Evolutionary conservation across 2,888 invertebrate species (phyloP).

Genomic region (Chymomyza fuscimana): DNA sequence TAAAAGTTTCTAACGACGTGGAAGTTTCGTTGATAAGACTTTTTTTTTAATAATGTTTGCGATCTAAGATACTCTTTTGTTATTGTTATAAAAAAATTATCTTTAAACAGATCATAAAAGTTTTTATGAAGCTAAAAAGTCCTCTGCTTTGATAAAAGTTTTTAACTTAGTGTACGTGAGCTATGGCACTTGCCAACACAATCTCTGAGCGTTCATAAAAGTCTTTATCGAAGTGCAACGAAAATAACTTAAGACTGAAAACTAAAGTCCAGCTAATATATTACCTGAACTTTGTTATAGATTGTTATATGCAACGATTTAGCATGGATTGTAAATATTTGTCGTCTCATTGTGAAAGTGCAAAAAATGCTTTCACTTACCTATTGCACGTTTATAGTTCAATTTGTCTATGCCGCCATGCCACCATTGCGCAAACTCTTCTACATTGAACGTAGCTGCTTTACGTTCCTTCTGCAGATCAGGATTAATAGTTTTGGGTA

Average conservation of each 20-base stretch:
- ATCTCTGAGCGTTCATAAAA: neutral
- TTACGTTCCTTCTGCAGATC: conserved; percentile 71
- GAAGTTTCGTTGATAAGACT: conserved; percentile 31
- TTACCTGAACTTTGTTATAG: neutral
- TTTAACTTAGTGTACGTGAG: too few species aligned
- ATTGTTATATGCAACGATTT: neutral
- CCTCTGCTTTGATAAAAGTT: too few species aligned
- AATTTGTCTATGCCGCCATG: conserved; percentile 87
- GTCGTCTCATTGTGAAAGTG: neutral
- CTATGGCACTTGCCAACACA: neutral
- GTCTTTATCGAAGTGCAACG: neutral
- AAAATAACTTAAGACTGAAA: neutral
- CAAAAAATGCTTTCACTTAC: conserved; percentile 32
- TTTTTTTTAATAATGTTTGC: conserved; percentile 51
- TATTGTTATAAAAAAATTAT: too few species aligned
- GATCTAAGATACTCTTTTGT: neutral
- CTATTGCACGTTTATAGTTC: conserved; percentile 56
- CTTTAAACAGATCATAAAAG: too few species aligned
- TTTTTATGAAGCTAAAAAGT: too few species aligned
- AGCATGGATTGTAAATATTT: neutral
- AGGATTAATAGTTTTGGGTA: conserved; percentile 65
- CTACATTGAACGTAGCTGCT: conserved; percentile 83
- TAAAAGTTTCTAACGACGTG: conserved; percentile 1
- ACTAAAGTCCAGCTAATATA: neutral
- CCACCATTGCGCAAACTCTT: conserved; percentile 88